Evolutionary conservation across 1,140 invertebrate species (phyloP).

Genomic region (Drosophila athabasca): DNA sequence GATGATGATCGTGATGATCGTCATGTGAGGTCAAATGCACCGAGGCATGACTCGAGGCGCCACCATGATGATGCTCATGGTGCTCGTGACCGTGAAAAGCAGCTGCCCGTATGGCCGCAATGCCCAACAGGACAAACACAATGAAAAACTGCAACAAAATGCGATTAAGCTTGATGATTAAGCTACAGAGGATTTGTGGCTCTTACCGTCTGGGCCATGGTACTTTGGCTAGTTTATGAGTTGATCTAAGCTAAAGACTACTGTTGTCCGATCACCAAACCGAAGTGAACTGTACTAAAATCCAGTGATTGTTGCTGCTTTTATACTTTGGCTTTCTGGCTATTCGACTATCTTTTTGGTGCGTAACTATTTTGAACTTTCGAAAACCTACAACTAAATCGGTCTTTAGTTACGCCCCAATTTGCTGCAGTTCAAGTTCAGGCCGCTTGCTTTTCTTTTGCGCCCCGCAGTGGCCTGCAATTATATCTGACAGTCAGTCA

Average conservation of each 20-base stretch:
- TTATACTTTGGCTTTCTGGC: no score
- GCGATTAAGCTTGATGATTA: not conserved
- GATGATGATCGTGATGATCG: constrained; percentile 5
- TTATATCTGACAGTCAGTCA: constrained; percentile 22
- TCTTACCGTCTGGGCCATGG: constrained; percentile 71
- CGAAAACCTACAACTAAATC: constrained; percentile 33
- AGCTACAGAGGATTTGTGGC: no score
- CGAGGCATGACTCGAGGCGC: constrained; percentile 71
- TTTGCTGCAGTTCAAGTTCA: constrained; percentile 64
- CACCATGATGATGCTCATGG: constrained; percentile 43
- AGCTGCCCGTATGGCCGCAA: constrained; percentile 45
- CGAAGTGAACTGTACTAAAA: constrained; percentile 64
- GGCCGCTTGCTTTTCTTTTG: constrained; percentile 45
- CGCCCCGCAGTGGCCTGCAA: constrained; percentile 42
- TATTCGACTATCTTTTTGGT: no score
- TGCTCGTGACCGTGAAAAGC: constrained; percentile 58
- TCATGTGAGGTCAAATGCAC: constrained; percentile 71
- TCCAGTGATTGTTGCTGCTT: not conserved
- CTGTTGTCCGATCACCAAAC: constrained; percentile 48
- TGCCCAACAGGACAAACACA: constrained; percentile 52
- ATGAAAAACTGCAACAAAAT: constrained; percentile 43
- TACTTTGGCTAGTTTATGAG: constrained; percentile 60
- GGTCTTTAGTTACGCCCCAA: constrained; percentile 62
- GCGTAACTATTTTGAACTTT: constrained; percentile 51
- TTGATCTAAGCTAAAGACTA: constrained; percentile 59